phyloP scores from a whole-genome alignment of 2,113 vertebrate genomes.

The Rafetus swinhoei region DNA sequence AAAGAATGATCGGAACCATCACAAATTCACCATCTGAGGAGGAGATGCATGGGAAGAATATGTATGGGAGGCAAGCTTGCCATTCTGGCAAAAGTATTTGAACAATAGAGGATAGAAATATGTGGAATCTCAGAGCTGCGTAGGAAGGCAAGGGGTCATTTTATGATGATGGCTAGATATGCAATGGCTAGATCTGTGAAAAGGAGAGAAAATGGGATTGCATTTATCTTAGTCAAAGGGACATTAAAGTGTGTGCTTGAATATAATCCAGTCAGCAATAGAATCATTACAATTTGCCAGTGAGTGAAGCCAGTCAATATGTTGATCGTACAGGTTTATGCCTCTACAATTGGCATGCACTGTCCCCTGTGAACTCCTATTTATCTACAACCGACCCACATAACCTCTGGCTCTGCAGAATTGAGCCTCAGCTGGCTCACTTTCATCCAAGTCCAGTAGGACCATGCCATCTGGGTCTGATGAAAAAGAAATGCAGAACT shows the following conservation, averaged over 20 bases:
- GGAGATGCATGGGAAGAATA: background rate
- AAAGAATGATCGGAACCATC: background rate
- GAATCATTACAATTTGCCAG: background rate
- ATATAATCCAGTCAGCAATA: background rate
- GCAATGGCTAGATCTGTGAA: background rate
- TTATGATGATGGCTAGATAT: background rate
- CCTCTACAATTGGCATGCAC: background rate
- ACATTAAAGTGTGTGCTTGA: background rate
- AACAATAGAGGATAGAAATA: background rate
- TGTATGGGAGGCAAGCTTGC: background rate
- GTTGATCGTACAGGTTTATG: background rate
- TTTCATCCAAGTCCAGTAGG: background rate
- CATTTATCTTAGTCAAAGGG: background rate
- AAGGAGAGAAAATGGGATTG: background rate
- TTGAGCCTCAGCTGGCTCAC: background rate
- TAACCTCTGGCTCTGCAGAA: background rate
- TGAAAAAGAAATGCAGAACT: constrained; percentile 10
- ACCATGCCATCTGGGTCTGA: background rate
- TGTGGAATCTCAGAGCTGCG: background rate
- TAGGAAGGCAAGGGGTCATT: background rate
- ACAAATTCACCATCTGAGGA: background rate
- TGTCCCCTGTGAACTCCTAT: background rate
- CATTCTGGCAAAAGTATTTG: background rate
- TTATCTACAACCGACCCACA: background rate
- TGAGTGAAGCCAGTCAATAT: background rate